Base-by-base conservation (phyloP, 1,140 invertebrate species). In the Cylas formicarius region DNA sequence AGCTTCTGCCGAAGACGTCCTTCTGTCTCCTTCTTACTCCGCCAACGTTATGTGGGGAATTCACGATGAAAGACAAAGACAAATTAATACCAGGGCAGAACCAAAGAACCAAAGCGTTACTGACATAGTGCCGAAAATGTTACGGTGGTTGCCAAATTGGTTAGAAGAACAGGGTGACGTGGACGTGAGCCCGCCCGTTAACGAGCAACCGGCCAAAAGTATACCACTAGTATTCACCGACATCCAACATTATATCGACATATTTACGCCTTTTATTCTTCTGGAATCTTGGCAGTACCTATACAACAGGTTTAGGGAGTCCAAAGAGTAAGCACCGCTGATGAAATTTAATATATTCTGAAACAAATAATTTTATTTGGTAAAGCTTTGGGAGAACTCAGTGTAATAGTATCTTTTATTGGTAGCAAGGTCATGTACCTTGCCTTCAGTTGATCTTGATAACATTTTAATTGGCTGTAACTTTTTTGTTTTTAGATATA, bases 211-310 rank as follows among this genome's bases (percentile, higher is more conserved):
- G 9, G 36, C 37, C 1, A 38, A 13, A 18, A 42, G 24, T 20
- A 47, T 55, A 20, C 45, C 44, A 13, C 11, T 9, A 14, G 31
- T 20, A 29, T 56, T 56, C 45, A 11, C 23, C 5, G 19, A 27
- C 26, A 40, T 42, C 21, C 18, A 44, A 21, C 32, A 53, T 19
- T 53, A 53, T 37, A 46, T 40, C 23, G 40, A 51, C 40, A 44
- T 39, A 0, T 45, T 51, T 34, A 29, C 29, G 2, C 48, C 48
- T 8, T 13, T 51, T 13, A 13, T 53, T 10, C 32, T 53, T 17
- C 31, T 53, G 44, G 52, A 53, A 41, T 40, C 27, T 19, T 53
- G 52, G 52, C 40, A 43, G 17, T 46, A 31, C 35, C 26, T 47
- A 20, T 53, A 17, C 22, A 53, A 43, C 35, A 37, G 37, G 8